Evolutionary conservation across 2,797 vertebrate genomes (phyloP).

Genomic region (Myripristis murdjan): DNA sequence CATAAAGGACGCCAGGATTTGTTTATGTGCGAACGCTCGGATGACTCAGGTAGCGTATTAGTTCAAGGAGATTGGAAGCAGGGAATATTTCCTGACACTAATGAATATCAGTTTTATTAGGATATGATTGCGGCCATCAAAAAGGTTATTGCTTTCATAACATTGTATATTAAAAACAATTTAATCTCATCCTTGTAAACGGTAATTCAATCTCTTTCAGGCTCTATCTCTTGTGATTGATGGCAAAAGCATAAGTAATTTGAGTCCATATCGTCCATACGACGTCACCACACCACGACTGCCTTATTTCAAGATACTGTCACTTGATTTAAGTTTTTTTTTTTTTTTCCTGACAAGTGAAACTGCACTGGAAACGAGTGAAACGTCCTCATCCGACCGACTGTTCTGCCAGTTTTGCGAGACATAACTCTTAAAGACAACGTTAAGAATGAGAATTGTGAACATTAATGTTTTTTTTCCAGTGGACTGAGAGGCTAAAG

Average conservation of each 20-base stretch:
- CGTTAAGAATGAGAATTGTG: background rate
- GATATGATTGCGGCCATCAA: conserved; percentile 83
- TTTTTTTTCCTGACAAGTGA: conserved; percentile 6
- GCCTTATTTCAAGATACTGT: conserved; percentile 43
- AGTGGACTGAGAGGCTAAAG: conserved; percentile 8
- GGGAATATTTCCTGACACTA: conserved; percentile 84
- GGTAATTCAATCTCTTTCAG: conserved; percentile 80
- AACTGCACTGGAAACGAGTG: background rate
- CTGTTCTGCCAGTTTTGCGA: background rate
- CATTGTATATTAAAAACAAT: conserved; percentile 85
- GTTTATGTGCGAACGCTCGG: conserved; percentile 58
- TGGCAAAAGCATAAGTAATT: conserved; percentile 60
- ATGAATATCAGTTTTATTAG: conserved; percentile 87
- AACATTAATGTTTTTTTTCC: background rate
- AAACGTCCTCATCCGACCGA: background rate
- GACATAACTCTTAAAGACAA: background rate
- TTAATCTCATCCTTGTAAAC: conserved; percentile 84
- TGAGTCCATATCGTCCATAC: conserved; percentile 58
- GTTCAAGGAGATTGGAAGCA: conserved; percentile 71
- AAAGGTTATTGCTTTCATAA: conserved; percentile 87
- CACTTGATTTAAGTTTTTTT: conserved; percentile 7
- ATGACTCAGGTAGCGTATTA: conserved; percentile 73
- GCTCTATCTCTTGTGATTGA: conserved; percentile 71
- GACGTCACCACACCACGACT: conserved; percentile 46
- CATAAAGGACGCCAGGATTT: conserved; percentile 65